Percentiles rank a stretch among this genome's conserved stretches.
Conservation (phyloP, 1,140 invertebrate genomes). For the Zaprionus africanus region DNA sequence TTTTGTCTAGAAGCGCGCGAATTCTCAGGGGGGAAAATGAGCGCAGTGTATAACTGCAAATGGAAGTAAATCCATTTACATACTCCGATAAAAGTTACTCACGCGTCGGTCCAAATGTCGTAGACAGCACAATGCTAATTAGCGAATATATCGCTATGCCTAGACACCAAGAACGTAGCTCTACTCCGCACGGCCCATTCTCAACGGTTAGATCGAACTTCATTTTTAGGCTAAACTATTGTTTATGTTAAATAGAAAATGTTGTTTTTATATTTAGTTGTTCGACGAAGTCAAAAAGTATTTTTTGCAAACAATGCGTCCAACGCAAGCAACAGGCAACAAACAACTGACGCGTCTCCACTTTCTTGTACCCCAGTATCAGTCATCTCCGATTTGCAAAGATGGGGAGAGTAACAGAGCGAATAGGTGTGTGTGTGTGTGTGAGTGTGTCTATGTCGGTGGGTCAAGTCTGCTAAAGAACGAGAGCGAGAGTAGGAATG, state of each 20-base stretch:
- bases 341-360: conserved; percentile 45
- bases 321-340: conserved; percentile 20
- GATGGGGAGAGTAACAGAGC: neutral
- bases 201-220: conserved; percentile 63
- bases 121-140: conserved; percentile 32
- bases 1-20: neutral
- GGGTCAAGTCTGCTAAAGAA: neutral
- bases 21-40: neutral
- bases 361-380: neutral
- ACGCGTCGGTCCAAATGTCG: conserved; percentile 48
- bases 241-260: neutral
- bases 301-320: neutral
- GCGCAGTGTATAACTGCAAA: neutral
- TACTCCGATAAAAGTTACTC: conserved; percentile 44
- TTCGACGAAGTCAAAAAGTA: neutral
- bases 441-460: conserved; percentile 4
- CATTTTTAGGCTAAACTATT: conserved; percentile 47
- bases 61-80: conserved; percentile 13
- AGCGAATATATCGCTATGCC: conserved; percentile 62
- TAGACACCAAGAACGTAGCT: conserved; percentile 62
- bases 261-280: neutral
- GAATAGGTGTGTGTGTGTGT: neutral
- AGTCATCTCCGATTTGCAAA: conserved; percentile 14
- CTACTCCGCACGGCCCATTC: conserved; percentile 56
- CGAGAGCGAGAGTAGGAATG: neutral